Base-by-base conservation (phyloP, 2,113 vertebrate species). In the Rhinolophus ferrumequinum region DNA sequence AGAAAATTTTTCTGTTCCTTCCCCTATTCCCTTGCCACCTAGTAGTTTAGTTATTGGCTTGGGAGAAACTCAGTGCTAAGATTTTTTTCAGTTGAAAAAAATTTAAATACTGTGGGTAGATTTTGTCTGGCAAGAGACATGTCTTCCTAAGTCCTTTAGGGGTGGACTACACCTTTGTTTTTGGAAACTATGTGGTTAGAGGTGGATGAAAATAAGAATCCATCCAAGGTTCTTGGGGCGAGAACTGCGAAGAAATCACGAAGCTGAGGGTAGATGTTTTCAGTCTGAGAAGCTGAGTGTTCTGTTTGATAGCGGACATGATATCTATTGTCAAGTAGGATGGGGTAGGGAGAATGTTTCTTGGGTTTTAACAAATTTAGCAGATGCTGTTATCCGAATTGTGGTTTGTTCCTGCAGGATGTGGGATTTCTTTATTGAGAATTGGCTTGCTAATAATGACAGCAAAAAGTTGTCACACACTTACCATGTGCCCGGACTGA, bases 361-460 rank as follows among this genome's bases (percentile, higher is more conserved):
- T 81, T 19, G 19, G 18, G 16, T 95, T 81, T 44, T 47, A 94
- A 94, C 80, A 94, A 94, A 95, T 69, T 76, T 93, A 93, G 56
- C 70, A 33, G 60, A 83, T 86, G 38, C 28, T 90, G 4, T 18
- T 52, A 52, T 83, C 67, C 93, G 92, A 91, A 88, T 26, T 62
- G n/a, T 14, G 33, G n/a, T 35, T 90, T 95, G 35, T 79, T 96
- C 80, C 69, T 87, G 62, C 14, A 86, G 72, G 64, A 89, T 44
- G 72, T 89, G 30, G 14, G 16, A 64, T 75, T 60, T 77, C 69
- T 95, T 91, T 54, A 50, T 11, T 79, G 75, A 79, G 50, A 89
- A 47, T 33, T 81, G 38, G 38, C 38, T 64, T 64, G 38, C 86
- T 93, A 69, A 92, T 91, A 87, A 89, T 28, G 88, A 70, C 8